Percentiles rank a stretch among this genome's conserved stretches.
Evolutionary conservation across 2,888 invertebrate species (phyloP).

Genomic region (Perdita meconis): DNA sequence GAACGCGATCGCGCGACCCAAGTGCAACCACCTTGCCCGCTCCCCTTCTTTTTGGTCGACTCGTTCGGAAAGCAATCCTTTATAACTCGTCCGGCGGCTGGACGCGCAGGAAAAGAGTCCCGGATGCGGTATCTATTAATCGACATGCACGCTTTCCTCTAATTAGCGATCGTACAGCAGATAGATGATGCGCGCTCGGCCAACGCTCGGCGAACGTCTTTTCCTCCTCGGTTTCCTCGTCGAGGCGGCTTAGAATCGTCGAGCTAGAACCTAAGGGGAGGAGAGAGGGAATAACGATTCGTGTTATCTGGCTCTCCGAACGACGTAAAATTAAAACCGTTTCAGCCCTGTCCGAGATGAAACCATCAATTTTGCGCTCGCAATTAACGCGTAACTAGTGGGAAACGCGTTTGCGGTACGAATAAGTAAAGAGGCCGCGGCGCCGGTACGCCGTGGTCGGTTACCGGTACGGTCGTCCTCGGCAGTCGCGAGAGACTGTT

Average conservation of each 20-base stretch:
- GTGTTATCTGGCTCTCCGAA: slow-evolving; percentile 54
- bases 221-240: slow-evolving; percentile 30
- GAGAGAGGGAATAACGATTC: slow-evolving; percentile 31
- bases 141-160: slow-evolving; percentile 52
- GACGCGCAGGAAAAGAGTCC: slow-evolving; percentile 5
- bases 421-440: slow-evolving; percentile 71
- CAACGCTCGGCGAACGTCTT: slow-evolving; percentile 51
- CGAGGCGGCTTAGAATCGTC: slow-evolving; percentile 12
- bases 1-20: slow-evolving; percentile 10
- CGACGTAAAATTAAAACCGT: slow-evolving; percentile 68
- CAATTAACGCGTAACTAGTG: slow-evolving; percentile 75
- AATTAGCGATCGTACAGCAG: slow-evolving; percentile 60
- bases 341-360: slow-evolving; percentile 66
- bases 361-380: slow-evolving; percentile 76
- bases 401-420: slow-evolving; percentile 67
- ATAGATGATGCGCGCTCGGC: slow-evolving; percentile 50
- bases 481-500: slow-evolving; percentile 12
- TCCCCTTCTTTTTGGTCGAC: slow-evolving; percentile 8
- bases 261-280: slow-evolving; percentile 14
- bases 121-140: slow-evolving; percentile 59
- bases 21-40: neutral
- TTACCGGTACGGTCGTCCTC: slow-evolving; percentile 42
- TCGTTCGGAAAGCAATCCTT: slow-evolving; percentile 44
- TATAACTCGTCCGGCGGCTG: slow-evolving; percentile 36
- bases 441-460: slow-evolving; percentile 43